Evolutionary conservation across 2,113 vertebrate species (phyloP), one percentile per base, ranked within the genome.

Genomic region (Cinclus mexicanus): DNA sequence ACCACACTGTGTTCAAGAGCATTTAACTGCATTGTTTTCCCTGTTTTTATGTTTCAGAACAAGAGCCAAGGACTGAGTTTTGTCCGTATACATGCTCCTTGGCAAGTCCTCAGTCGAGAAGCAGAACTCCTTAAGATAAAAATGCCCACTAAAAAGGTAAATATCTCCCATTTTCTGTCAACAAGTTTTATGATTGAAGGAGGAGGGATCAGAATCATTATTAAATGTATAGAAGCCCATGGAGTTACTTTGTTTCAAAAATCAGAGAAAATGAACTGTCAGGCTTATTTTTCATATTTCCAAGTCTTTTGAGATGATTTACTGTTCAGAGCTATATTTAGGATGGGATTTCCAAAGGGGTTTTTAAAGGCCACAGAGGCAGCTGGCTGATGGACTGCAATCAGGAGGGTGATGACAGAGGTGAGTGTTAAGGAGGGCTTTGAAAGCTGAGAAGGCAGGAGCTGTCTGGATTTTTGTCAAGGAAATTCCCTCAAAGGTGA

Each of bases 101-200:
- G 99, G 99, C 97, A 98, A 82, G 99, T 99, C 59, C 98, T 99
- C 88, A 99, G 99, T 95, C 98, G 99, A 94, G 99, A 99, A 95
- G 99, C 99, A 3, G 99, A 99, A 94, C 98, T 99, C 76, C 98
- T 99, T 91, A 99, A 99, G 98, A 99, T 99, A 97, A 99, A 99
- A 98, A 99, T 99, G 91, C 98, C 99, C 50, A 99, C 99, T 81
- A 99, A 99, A 98, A 99, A 99, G 98, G 99, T 99, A 97, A 92
- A 98, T 87, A 91, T 33, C 87, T 95, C 31, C n/a, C 17, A 23
- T 39, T 52, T 70, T 81, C 47, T 81, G 4, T 56, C 35, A 82
- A 11, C 19, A 37, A 44, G 25, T 64, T 53, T 35, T 44, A 14
- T 57, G n/a, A 42, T 12, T 64, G 25, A 22, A 71, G 22, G 12